Conservation (phyloP, 1,140 invertebrate species). For the Calosoma granatense region DNA sequence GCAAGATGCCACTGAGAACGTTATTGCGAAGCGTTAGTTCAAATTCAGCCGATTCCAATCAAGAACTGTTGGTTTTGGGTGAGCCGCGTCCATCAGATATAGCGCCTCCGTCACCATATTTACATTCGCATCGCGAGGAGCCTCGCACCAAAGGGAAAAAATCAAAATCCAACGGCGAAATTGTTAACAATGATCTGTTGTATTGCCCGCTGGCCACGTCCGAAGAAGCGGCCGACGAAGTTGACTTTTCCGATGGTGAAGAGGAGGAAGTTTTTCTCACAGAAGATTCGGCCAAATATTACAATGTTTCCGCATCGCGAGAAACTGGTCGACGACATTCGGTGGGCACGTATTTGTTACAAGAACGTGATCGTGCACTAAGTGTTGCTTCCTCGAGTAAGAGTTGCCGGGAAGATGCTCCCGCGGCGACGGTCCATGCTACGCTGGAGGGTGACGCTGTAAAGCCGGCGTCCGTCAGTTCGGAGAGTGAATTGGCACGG, state of each 20-base stretch:
- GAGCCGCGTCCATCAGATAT: constrained; percentile 45
- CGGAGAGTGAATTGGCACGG: neutral
- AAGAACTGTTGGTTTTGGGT: constrained; percentile 41
- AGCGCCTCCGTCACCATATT: constrained; percentile 39
- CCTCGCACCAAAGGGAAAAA: constrained; percentile 28
- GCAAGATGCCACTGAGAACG: constrained; percentile 29
- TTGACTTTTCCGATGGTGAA: constrained; percentile 27
- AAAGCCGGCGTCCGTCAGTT: constrained; percentile 4
- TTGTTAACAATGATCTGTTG: constrained; percentile 35
- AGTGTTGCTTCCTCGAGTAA: constrained; percentile 23
- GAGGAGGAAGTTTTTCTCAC: constrained; percentile 35
- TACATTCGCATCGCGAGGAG: constrained; percentile 22
- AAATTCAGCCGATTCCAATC: constrained; percentile 40
- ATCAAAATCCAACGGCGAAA: constrained; percentile 28
- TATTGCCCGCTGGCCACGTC: constrained; percentile 31
- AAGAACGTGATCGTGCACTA: constrained; percentile 20
- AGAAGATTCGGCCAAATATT: constrained; percentile 36
- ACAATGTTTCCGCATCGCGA: constrained; percentile 38
- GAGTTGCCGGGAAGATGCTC: constrained; percentile 27
- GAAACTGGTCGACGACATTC: constrained; percentile 37
- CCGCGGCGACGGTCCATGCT: constrained; percentile 20
- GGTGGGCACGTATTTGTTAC: constrained; percentile 38
- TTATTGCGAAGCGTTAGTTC: constrained; percentile 42
- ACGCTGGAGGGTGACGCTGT: constrained; percentile 18
- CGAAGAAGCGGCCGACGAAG: constrained; percentile 17